Conservation (phyloP, 2,113 vertebrate species). For the Trichechus manatus region DNA sequence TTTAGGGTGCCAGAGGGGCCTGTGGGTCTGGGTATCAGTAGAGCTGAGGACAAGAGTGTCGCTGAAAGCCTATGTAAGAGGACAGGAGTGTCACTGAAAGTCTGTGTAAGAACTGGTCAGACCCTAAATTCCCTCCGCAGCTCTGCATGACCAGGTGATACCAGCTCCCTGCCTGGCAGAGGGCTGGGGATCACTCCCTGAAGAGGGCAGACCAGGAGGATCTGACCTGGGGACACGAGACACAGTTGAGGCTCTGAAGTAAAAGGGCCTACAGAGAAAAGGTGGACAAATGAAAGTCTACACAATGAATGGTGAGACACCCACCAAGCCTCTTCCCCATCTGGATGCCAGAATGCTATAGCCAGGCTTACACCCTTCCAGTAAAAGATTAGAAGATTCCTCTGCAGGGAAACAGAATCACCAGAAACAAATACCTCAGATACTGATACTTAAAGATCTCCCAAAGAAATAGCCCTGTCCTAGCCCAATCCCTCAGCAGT, state of each 20-base stretch:
- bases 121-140: not conserved
- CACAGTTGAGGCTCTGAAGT: not conserved
- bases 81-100: not conserved
- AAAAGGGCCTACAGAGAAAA: not conserved
- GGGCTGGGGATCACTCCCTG: not conserved
- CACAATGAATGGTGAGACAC: not conserved
- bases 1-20: not conserved
- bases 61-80: not conserved
- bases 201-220: not conserved
- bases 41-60: not conserved
- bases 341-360: not conserved
- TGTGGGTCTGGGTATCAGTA: not conserved
- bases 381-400: not conserved
- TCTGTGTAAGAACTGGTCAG: not conserved
- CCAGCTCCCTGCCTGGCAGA: not conserved
- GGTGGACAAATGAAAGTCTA: not conserved
- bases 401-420: not conserved
- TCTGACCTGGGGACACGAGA: not conserved
- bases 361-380: not conserved
- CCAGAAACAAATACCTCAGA: not conserved
- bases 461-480: not conserved
- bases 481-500: rapidly evolving
- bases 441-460: not conserved
- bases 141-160: not conserved
- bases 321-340: not conserved